These are phyloP conservation scores for Hemistola chrysoprasaria DNA, from an alignment of 2,888 invertebrate species.

Conservation along the genomic window DNA sequence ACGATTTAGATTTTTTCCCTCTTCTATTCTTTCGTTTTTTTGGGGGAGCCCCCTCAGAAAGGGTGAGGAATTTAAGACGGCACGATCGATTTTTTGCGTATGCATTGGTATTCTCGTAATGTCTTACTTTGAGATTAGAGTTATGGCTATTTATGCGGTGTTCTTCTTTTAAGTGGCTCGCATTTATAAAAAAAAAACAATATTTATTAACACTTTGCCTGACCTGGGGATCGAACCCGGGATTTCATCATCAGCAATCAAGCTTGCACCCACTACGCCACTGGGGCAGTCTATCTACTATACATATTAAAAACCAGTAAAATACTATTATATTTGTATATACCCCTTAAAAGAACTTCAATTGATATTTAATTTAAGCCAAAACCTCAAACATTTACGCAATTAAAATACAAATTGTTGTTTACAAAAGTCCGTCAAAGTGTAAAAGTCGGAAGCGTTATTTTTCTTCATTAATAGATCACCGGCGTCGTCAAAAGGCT, in stretches of 20 bases:
- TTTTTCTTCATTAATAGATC: conserved; percentile 77
- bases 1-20: conserved; percentile 83
- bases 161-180: conserved; percentile 29
- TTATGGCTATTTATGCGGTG: conserved; percentile 60
- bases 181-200: too few species aligned
- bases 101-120: conserved; percentile 82
- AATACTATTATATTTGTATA: too few species aligned
- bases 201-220: too few species aligned
- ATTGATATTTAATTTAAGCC: conserved; percentile 8
- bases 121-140: conserved; percentile 80
- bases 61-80: conserved; percentile 83
- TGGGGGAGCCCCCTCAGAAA: conserved; percentile 81
- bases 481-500: conserved; percentile 69
- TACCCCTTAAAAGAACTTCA: too few species aligned
- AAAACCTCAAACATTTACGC: conserved; percentile 25
- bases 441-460: conserved; percentile 45
- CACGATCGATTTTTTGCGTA: conserved; percentile 81
- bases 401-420: conserved; percentile 31
- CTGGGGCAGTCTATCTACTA: too few species aligned
- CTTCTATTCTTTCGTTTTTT: conserved; percentile 82
- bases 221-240: too few species aligned
- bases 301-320: too few species aligned
- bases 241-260: too few species aligned
- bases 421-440: conserved; percentile 38
- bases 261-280: too few species aligned